Evolutionary conservation across 2,888 invertebrate genomes (phyloP), one percentile per base, ranked within the genome.

Genomic region (Ochropacha duplaris): DNA sequence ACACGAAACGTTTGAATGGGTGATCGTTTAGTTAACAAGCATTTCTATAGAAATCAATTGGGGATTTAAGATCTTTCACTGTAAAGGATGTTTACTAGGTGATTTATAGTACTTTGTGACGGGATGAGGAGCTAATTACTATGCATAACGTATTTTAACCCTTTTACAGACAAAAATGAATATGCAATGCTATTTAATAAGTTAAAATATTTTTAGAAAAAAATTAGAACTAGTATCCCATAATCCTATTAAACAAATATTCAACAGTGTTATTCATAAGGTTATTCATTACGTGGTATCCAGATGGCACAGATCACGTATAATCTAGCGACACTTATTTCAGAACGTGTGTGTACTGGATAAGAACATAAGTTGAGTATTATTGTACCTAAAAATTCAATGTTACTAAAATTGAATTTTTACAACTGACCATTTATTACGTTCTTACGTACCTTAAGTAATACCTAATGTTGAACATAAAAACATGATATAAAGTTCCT

Each of bases 11-110:
- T 44, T 16, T 44, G 44, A 44, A 44, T 44, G 8, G 44, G 44
- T 44, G 9, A 44, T n/a, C 44, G n/a, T 44, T 44, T 44, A 44
- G 44, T 44, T 44, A 44, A 44, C 44, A 44, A 44, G 44, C 44
- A 44, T 19, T 44, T 44, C 44, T 44, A 44, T 44, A 44, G 16
- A 44, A 44, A 19, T 44, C 19, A 19, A 44, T 19, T 44, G 4
- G 9, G 6, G 44, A 44, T 44, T 44, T n/a, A 44, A 44, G 19
- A 19, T 44, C 19, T 36, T 36, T 44, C 19, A 44, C 44, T 19
- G 44, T 19, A 44, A 44, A 44, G 39, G 39, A 44, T 9, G 44
- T 44, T 44, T 44, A 44, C 44, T 8, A 44, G 19, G 19, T 44
- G 44, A 19, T 19, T 39, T 39, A 39, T 16, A 44, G 31, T 3